Conservation (phyloP, 23 tunicate genomes). For the Phallusia fumigata region DNA sequence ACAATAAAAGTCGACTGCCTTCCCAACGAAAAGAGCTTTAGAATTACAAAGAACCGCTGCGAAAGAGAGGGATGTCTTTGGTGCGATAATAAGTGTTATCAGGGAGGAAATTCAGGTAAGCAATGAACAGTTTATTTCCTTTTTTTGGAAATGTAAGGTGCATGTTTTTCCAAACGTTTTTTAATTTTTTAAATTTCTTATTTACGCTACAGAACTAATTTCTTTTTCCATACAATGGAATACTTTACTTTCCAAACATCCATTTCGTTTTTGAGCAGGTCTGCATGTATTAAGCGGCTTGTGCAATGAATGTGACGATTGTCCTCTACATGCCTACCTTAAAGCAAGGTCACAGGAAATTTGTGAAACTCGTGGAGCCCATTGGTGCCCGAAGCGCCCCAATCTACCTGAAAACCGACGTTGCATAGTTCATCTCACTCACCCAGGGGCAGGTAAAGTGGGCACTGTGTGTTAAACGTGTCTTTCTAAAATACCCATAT, state of each 20-base stretch:
- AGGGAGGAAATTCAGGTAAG: constrained; percentile 14
- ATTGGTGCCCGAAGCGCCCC: constrained; percentile 28
- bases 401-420: constrained; percentile 35
- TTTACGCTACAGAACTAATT: too few species aligned
- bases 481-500: too few species aligned
- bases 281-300: constrained; percentile 17
- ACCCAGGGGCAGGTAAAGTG: background rate
- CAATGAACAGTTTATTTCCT: background rate
- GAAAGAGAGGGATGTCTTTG: constrained; percentile 50
- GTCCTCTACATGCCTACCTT: constrained; percentile 41
- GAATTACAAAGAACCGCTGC: constrained; percentile 29
- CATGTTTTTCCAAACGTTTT: too few species aligned
- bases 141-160: too few species aligned
- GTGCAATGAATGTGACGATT: constrained; percentile 34
- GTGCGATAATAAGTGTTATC: constrained; percentile 24
- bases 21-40: constrained; percentile 23
- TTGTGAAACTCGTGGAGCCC: constrained; percentile 25
- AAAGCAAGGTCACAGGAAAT: constrained; percentile 23
- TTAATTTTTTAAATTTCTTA: too few species aligned
- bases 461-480: background rate
- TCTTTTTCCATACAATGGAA: too few species aligned
- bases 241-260: too few species aligned
- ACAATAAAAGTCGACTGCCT: constrained; percentile 37
- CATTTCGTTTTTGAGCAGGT: constrained; percentile 7
- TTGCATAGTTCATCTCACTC: constrained; percentile 14